Evolutionary conservation across 2,113 vertebrate genomes (phyloP).

Genomic region (Sorex fumeus): DNA sequence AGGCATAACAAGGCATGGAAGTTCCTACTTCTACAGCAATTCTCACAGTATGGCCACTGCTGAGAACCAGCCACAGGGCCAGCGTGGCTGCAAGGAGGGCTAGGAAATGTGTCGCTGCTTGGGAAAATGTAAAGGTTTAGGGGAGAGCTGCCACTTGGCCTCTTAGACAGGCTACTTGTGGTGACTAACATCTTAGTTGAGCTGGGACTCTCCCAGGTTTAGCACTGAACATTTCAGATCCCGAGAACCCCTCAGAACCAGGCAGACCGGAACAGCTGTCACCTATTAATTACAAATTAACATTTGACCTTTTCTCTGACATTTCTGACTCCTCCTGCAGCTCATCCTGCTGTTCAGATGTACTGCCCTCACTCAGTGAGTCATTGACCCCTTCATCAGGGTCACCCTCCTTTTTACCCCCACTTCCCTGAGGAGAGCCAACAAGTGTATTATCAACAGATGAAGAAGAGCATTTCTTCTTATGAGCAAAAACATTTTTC

Average conservation of each 20-base stretch:
- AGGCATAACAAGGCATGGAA: background rate
- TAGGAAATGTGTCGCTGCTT: background rate
- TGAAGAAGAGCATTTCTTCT: constrained; percentile 96
- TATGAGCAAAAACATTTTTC: constrained; percentile 98
- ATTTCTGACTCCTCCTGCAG: constrained; percentile 96
- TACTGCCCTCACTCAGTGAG: constrained; percentile 95
- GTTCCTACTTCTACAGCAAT: background rate
- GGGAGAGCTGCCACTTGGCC: background rate
- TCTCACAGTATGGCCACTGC: background rate
- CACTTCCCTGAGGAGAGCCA: constrained; percentile 97
- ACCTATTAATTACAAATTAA: background rate
- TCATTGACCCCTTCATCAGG: constrained; percentile 93
- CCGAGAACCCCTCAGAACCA: background rate
- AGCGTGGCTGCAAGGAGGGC: background rate
- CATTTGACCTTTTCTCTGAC: constrained; percentile 93
- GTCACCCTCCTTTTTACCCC: constrained; percentile 96
- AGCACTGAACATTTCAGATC: background rate
- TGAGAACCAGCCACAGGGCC: background rate
- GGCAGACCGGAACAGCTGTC: background rate
- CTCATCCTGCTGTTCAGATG: constrained; percentile 95
- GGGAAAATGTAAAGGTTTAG: background rate
- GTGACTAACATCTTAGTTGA: background rate
- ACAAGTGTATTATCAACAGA: constrained; percentile 97
- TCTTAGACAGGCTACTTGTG: too few species aligned
- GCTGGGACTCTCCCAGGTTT: background rate